Conservation (phyloP, 2,113 vertebrate species). For the Erythrocercus mccallii region DNA sequence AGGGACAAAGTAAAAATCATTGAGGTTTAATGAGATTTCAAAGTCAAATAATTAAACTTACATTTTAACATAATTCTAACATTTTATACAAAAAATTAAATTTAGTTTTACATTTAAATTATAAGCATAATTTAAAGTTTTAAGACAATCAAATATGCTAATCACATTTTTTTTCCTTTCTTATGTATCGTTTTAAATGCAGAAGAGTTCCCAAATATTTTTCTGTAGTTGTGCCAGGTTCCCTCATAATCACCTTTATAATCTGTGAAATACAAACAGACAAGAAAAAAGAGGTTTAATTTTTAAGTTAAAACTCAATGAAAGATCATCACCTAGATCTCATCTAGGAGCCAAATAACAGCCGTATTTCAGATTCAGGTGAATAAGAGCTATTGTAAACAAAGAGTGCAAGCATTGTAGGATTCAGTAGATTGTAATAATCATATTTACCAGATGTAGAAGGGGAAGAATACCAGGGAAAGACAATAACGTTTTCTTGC, state of each 20-base stretch:
- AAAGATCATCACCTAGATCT: background rate
- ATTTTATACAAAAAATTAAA: background rate
- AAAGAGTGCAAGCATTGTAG: background rate
- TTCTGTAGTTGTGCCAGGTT: background rate
- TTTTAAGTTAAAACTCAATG: background rate
- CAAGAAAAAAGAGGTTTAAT: background rate
- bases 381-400: background rate
- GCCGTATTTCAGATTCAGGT: background rate
- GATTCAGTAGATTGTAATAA: background rate
- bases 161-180: background rate
- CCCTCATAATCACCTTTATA: background rate
- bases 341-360: background rate
- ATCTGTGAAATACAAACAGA: background rate
- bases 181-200: background rate
- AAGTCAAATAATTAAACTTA: background rate
- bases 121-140: background rate
- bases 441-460: background rate
- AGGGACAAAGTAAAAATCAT: background rate
- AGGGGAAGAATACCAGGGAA: accelerated
- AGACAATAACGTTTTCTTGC: accelerated
- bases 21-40: background rate
- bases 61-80: background rate
- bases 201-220: background rate
- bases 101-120: background rate
- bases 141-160: accelerated